These are phyloP conservation scores for Caenorhabditis virilis DNA, from an alignment of 2,888 invertebrate genomes.

Conservation along the genomic window DNA sequence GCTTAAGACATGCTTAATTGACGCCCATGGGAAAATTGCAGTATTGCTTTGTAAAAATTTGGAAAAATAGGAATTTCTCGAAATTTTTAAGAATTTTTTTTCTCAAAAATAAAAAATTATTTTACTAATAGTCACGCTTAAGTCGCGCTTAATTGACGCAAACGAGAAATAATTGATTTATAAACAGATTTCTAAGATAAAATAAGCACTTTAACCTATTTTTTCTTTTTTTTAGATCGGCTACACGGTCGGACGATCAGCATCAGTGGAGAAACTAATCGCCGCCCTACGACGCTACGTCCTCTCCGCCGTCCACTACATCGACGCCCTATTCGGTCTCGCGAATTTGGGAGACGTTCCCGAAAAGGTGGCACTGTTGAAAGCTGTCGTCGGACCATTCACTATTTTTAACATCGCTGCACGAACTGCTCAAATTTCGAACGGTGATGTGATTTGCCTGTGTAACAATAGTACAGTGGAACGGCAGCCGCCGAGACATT, in stretches of 20 bases:
- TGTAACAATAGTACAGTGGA: conserved; percentile 58
- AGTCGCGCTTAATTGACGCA: no score
- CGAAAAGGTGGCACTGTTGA: conserved; percentile 54
- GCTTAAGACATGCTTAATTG: no score
- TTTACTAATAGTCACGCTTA: no score
- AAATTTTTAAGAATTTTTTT: no score
- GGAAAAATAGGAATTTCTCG: no score
- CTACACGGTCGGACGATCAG: conserved; percentile 50
- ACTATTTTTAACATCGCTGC: conserved; percentile 44
- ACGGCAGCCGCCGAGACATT: conserved; percentile 55
- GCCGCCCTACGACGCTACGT: conserved; percentile 60
- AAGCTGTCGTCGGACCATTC: conserved; percentile 41
- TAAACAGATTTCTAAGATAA: no score
- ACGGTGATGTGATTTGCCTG: conserved; percentile 49
- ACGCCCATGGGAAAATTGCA: no score
- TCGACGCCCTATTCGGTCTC: conserved; percentile 60
- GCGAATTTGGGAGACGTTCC: conserved; percentile 40
- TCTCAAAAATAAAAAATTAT: no score
- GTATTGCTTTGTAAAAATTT: no score
- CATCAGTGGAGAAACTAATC: conserved; percentile 61
- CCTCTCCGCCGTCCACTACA: conserved; percentile 61
- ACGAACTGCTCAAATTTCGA: conserved; percentile 38
- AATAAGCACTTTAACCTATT: neutral
- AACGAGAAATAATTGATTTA: no score
- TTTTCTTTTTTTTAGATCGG: conserved; percentile 36